Evolutionary conservation across 2,113 vertebrate genomes (phyloP).

Genomic region (Sakesphorus luctuosus): DNA sequence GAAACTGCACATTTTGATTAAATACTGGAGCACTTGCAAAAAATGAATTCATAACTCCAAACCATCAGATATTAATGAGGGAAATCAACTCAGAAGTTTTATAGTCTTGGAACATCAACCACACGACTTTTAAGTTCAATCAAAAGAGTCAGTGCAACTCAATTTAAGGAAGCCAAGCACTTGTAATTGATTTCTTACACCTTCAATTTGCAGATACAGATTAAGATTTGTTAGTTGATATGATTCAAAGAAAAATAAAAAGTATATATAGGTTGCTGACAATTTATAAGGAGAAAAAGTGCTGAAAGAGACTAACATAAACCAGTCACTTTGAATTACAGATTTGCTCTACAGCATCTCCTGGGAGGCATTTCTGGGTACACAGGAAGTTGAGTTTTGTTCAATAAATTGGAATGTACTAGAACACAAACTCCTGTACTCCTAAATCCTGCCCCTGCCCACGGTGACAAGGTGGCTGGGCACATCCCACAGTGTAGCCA

Average conservation of each 20-base stretch:
- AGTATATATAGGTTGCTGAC: not conserved
- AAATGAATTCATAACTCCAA: not conserved
- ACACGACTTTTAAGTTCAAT: not conserved
- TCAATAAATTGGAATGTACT: not conserved
- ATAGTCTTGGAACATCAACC: not conserved
- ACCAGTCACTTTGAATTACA: constrained; percentile 31
- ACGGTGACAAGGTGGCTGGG: fast-evolving
- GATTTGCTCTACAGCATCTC: constrained; percentile 10
- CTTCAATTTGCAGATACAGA: constrained; percentile 14
- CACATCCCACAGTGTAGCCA: not conserved
- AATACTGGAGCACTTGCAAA: not conserved
- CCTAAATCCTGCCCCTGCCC: not conserved
- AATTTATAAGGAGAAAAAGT: constrained; percentile 26
- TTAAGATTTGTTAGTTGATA: constrained; percentile 27
- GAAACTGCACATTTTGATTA: not conserved
- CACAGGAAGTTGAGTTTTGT: not conserved
- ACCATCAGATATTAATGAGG: not conserved
- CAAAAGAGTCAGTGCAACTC: not conserved
- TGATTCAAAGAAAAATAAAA: constrained; percentile 5
- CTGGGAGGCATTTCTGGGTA: not conserved
- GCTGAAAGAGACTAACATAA: constrained; percentile 19
- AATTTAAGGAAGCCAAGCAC: not conserved
- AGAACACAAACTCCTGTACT: not conserved
- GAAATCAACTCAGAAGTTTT: not conserved
- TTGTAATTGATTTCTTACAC: constrained; percentile 16